Evolutionary conservation across 2,888 invertebrate genomes (phyloP).

Genomic region (Parapristionchus giblindavisi): DNA sequence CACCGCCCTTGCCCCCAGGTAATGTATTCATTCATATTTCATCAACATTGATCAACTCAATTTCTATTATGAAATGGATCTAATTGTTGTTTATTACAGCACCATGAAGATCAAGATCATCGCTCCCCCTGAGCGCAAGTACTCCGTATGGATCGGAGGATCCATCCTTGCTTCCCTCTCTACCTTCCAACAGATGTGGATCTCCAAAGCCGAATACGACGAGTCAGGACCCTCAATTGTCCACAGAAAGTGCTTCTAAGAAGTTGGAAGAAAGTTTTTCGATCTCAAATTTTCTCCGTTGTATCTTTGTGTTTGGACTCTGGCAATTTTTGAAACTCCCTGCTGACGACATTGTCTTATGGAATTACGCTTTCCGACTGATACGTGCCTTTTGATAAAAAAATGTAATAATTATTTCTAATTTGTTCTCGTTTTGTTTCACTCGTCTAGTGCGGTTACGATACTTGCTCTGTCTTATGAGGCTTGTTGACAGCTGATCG

Average conservation of each 20-base stretch:
- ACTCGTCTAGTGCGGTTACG: slow-evolving; percentile 10
- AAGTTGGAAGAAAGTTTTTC: slow-evolving; percentile 9
- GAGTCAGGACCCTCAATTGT: slow-evolving; percentile 94
- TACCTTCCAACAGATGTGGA: slow-evolving; percentile 91
- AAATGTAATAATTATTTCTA: slow-evolving; percentile 10
- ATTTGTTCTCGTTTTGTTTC: background rate
- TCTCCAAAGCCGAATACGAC: slow-evolving; percentile 81
- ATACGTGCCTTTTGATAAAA: slow-evolving; percentile 31
- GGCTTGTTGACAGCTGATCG: too few relatives aligned
- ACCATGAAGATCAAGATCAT: slow-evolving; percentile 76
- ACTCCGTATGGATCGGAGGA: slow-evolving; percentile 98
- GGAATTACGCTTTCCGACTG: slow-evolving; percentile 16
- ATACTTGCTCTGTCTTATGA: too few relatives aligned
- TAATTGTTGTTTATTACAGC: slow-evolving; percentile 46
- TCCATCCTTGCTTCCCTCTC: slow-evolving; percentile 91
- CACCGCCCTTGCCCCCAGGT: slow-evolving; percentile 64
- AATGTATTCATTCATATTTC: background rate
- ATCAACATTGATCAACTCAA: background rate
- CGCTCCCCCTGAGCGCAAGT: slow-evolving; percentile 85
- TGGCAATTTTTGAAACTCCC: slow-evolving; percentile 21
- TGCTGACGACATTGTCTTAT: slow-evolving; percentile 11
- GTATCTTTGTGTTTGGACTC: slow-evolving; percentile 22
- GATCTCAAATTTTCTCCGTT: slow-evolving; percentile 24
- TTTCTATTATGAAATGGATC: too few relatives aligned
- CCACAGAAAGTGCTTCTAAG: slow-evolving; percentile 79